Evolutionary conservation across 2,113 vertebrate species (phyloP), one percentile per base, ranked within the genome.

Genomic region (Stictonetta naevosa): DNA sequence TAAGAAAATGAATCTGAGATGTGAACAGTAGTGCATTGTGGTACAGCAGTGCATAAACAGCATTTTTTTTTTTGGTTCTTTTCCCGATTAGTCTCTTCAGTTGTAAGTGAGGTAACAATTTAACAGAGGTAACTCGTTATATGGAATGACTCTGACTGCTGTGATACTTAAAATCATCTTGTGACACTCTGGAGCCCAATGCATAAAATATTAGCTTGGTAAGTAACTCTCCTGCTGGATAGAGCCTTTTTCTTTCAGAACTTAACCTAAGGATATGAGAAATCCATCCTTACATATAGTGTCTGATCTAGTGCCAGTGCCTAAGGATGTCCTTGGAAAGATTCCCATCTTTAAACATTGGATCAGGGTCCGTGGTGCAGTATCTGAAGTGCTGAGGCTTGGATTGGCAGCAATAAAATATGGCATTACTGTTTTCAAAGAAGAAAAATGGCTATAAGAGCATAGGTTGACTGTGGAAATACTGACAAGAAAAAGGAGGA

Each of bases 291-390:
- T 89, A 58, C 86, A 53, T 75, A 64, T 2, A 73, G 88, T 19
- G 81, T 96, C 92, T 96, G 88, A 94, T 93, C 86, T 75, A 56
- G 63, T 89, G 96, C 91, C 95, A 96, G 74, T 93, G 95, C 94
- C 83, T 92, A 89, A 91, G 88, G 92, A 92, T 71, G 88, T 94
- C 88, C 86, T 91, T 91, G 93, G 96, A 96, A 89, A 64, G 63
- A 74, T 69, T 96, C 92, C 95, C 81, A 84, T 83, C 77, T 85
- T 90, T 67, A 87, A 87, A 55, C 59, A 60, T 60, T 52, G 84
- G 50, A 86, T 52, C 74, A 59, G 55, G 56, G 93, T 82, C 91
- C 50, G 15, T 48, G 36, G 59, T 89, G 81, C 58, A 85, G 86
- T 38, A 79, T 81, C 66, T 93, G 63, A 91, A 96, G 66, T 87